A percentile compares a stretch with the other conserved stretches of the same genome.
Conservation (phyloP, 2,113 vertebrate genomes). For the Siphamia tubifer region DNA sequence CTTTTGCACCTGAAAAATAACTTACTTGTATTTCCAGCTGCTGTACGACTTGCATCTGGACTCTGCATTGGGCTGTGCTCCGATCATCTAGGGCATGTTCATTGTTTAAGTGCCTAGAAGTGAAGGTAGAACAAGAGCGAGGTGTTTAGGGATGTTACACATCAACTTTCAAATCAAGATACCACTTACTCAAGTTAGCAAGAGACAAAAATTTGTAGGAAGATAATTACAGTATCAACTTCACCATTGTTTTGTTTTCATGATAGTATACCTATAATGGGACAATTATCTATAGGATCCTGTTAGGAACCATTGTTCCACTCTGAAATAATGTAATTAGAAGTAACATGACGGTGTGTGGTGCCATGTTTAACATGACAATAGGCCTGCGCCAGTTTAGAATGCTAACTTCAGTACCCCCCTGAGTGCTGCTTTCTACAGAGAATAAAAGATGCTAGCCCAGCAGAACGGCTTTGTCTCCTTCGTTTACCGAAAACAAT, state of each 20-base stretch:
- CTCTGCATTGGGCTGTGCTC: constrained; percentile 97
- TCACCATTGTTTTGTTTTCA: constrained; percentile 53
- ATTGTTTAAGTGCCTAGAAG: constrained; percentile 95
- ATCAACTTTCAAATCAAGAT: not conserved
- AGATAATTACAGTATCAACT: constrained; percentile 63
- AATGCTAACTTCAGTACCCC: constrained; percentile 62
- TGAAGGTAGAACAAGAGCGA: not conserved
- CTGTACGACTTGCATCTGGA: constrained; percentile 99
- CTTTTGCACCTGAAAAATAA: constrained; percentile 4
- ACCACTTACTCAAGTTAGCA: not conserved
- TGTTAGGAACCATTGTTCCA: constrained; percentile 57
- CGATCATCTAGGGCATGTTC: constrained; percentile 97
- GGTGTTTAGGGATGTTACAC: constrained; percentile 4
- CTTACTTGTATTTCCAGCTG: constrained; percentile 98
- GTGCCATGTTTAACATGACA: constrained; percentile 74
- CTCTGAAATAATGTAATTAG: constrained; percentile 69
- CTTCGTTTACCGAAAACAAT: constrained; percentile 88
- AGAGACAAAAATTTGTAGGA: not conserved
- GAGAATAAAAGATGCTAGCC: constrained; percentile 74
- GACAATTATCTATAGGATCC: constrained; percentile 64
- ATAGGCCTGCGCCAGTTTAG: constrained; percentile 56
- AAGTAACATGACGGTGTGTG: constrained; percentile 64
- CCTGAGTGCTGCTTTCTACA: constrained; percentile 45
- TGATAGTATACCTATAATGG: constrained; percentile 60
- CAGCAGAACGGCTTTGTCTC: constrained; percentile 74